phyloP scores from a whole-genome alignment of 2,113 vertebrate genomes.

The Pipra filicauda region DNA sequence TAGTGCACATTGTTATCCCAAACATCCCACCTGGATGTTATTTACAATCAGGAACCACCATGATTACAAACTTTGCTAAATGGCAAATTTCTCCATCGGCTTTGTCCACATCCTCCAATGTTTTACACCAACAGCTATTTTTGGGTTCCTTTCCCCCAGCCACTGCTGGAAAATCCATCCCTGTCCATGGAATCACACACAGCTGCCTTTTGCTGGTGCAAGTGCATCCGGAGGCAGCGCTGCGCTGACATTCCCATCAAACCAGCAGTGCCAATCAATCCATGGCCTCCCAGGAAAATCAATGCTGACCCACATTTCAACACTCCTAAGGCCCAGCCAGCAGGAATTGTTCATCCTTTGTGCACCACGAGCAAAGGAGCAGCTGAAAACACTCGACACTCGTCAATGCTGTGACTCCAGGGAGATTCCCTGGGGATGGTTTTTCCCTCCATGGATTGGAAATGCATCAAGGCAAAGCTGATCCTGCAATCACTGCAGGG shows the following conservation, averaged over 20 bases:
- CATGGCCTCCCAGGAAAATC: neutral
- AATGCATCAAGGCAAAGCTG: neutral
- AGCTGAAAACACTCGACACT: neutral
- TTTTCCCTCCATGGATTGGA: neutral
- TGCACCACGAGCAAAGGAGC: neutral
- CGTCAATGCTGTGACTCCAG: neutral
- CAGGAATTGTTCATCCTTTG: neutral
- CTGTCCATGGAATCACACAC: neutral
- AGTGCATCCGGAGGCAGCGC: neutral
- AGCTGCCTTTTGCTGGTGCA: neutral
- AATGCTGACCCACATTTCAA: neutral
- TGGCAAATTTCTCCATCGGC: neutral
- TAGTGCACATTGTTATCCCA: neutral
- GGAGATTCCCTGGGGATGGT: neutral
- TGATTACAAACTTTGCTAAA: neutral
- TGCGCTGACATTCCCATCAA: accelerated
- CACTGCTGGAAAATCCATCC: neutral
- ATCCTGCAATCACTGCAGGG: accelerated
- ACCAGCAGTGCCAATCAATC: neutral
- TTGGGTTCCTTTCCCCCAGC: neutral
- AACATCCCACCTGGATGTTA: neutral
- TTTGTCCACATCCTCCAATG: neutral
- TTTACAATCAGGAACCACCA: neutral
- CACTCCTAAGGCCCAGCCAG: accelerated
- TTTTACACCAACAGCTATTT: neutral